phyloP scores from a whole-genome alignment of 2,888 invertebrate species.

The Argynnis bischoffii region DNA sequence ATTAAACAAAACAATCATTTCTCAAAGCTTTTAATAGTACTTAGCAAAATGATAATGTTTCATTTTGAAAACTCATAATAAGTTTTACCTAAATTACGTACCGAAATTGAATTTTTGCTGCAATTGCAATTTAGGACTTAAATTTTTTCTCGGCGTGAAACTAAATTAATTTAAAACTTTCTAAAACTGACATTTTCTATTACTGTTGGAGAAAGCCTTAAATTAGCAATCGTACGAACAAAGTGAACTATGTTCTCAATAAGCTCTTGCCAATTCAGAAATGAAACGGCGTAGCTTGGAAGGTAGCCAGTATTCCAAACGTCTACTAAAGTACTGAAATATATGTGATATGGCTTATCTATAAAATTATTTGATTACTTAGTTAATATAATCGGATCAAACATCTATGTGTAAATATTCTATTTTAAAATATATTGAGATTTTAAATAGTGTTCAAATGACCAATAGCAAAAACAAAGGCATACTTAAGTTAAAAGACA shows the following conservation, averaged over 20 bases:
- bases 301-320: constrained; percentile 36
- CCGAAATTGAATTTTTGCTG: not conserved
- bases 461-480: too few species aligned
- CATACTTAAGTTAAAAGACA: too few species aligned
- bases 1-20: too few species aligned
- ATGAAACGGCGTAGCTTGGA: constrained; percentile 41
- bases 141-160: constrained; percentile 16
- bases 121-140: not conserved
- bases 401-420: too few species aligned
- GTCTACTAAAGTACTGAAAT: constrained; percentile 22
- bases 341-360: constrained; percentile 11
- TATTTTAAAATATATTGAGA: too few species aligned
- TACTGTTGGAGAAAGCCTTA: constrained; percentile 27
- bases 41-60: too few species aligned
- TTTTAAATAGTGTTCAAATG: too few species aligned
- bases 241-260: constrained; percentile 41
- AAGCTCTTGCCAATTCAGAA: constrained; percentile 45
- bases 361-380: constrained; percentile 12
- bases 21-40: too few species aligned
- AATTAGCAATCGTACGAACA: constrained; percentile 35
- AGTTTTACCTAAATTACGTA: too few species aligned
- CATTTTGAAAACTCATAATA: too few species aligned
- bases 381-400: not conserved
- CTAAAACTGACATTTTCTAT: constrained; percentile 23
- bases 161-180: constrained; percentile 29